phyloP scores from a whole-genome alignment of 2,113 vertebrate genomes.

The Salminus brasiliensis region DNA sequence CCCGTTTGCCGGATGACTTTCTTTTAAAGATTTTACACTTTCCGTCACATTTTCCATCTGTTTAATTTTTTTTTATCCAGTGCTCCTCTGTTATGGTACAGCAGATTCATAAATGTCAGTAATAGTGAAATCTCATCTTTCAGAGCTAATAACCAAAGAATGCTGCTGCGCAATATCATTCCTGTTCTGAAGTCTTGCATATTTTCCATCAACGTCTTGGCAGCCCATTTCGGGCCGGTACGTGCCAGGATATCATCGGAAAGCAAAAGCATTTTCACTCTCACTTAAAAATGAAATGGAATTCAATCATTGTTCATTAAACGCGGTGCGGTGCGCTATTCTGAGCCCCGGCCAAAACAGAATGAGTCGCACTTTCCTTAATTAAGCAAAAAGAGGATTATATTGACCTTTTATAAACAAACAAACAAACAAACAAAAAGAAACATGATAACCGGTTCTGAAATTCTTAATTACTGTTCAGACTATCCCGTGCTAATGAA shows the following conservation, averaged over 20 bases:
- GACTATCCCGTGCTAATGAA: conserved; percentile 56
- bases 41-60: background rate
- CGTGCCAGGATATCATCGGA: background rate
- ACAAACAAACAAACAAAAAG: conserved; percentile 5
- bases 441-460: conserved; percentile 53
- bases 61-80: background rate
- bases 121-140: background rate
- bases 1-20: background rate
- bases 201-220: background rate
- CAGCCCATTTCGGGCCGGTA: background rate
- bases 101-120: background rate
- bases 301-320: conserved; percentile 17
- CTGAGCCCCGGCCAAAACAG: conserved; percentile 24
- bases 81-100: background rate
- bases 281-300: background rate
- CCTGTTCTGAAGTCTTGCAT: background rate
- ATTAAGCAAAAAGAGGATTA: conserved; percentile 46
- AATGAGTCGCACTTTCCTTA: conserved; percentile 35
- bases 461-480: conserved; percentile 54
- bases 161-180: background rate
- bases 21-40: background rate
- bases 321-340: conserved; percentile 24
- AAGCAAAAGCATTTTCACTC: background rate
- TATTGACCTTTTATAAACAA: conserved; percentile 60
- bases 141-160: background rate